Evolutionary conservation across 2,797 vertebrate genomes (phyloP).

Genomic region (Melanotaenia trifasciata): DNA sequence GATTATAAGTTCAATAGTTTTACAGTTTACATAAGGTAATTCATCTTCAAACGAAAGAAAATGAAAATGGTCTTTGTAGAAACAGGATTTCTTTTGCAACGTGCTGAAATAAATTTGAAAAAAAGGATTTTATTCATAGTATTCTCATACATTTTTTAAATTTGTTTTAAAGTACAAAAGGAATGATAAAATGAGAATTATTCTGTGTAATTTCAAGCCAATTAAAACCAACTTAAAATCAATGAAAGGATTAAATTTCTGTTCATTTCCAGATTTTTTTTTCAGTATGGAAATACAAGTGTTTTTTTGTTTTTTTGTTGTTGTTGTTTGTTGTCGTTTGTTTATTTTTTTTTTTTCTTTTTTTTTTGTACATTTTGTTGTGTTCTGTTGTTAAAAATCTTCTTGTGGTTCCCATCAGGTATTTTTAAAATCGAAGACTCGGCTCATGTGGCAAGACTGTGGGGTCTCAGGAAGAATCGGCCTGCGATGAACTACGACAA

Average conservation of each 20-base stretch:
- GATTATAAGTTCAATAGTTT: too few species aligned
- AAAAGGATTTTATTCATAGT: too few species aligned
- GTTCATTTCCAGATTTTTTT: background rate
- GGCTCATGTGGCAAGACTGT: constrained; percentile 94
- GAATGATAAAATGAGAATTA: too few species aligned
- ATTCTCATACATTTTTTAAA: too few species aligned
- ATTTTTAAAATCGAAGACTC: constrained; percentile 99
- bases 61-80: too few species aligned
- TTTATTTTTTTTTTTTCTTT: background rate
- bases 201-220: too few species aligned
- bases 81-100: too few species aligned
- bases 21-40: too few species aligned
- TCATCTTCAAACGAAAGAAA: too few species aligned
- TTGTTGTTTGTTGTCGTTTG: background rate
- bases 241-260: background rate
- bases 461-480: constrained; percentile 97
- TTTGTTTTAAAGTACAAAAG: too few species aligned
- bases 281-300: background rate
- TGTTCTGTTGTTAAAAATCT: background rate
- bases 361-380: background rate
- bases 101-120: too few species aligned
- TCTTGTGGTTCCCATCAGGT: constrained; percentile 76
- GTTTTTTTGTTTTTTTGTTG: constrained; percentile 3
- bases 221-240: background rate
- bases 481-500: constrained; percentile 99